Evolutionary conservation across 1,140 invertebrate species (phyloP).

Genomic region (Chlorops oryzae): DNA sequence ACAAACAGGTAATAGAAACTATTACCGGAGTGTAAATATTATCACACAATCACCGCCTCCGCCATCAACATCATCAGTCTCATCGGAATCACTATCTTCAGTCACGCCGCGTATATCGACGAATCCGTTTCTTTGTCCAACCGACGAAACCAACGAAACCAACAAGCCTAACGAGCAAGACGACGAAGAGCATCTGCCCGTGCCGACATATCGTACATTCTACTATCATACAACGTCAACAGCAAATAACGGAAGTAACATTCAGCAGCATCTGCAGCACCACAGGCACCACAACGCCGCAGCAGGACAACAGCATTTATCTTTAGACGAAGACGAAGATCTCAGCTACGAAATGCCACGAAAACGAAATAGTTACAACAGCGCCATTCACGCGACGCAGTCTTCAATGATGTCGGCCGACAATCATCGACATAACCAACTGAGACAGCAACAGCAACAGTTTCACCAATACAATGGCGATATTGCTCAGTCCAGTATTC

Average conservation of each 20-base stretch:
- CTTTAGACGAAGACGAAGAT: too few relatives aligned
- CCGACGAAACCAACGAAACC: conserved; percentile 13
- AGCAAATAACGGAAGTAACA: conserved; percentile 56
- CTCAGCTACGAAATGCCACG: conserved; percentile 46
- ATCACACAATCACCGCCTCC: conserved; percentile 45
- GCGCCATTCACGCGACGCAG: conserved; percentile 9
- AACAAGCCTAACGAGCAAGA: not conserved
- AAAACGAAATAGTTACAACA: conserved; percentile 22
- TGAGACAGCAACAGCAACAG: conserved; percentile 19
- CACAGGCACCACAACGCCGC: conserved; percentile 70
- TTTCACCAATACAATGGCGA: conserved; percentile 17
- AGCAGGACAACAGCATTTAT: conserved; percentile 56
- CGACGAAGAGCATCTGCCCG: conserved; percentile 12
- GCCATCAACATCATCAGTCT: conserved; percentile 48
- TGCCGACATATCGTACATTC: conserved; percentile 28
- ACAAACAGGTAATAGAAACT: too few relatives aligned
- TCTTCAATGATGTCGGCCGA: conserved; percentile 9
- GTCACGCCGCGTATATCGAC: conserved; percentile 48
- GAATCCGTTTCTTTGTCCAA: conserved; percentile 41
- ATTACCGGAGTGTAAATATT: conserved; percentile 43
- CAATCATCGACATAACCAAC: conserved; percentile 15
- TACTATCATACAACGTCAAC: conserved; percentile 44
- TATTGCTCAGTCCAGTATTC: too few relatives aligned
- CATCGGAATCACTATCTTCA: conserved; percentile 49
- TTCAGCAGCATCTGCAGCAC: not conserved